Base-by-base conservation (phyloP, 2,888 invertebrate genomes). In the Drosophila prolongata region DNA sequence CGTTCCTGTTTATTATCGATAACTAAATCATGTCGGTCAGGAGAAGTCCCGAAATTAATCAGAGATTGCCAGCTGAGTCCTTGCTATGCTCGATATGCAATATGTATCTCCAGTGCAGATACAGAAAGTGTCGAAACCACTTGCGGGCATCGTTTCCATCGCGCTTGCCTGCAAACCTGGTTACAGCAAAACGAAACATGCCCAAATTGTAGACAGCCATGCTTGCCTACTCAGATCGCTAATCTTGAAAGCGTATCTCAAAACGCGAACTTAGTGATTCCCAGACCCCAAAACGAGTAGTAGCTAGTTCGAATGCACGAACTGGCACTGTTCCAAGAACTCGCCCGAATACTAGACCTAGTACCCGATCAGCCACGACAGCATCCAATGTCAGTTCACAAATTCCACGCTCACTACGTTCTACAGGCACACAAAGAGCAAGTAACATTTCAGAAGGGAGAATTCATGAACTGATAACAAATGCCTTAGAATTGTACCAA, bases 401-500 rank as follows among this genome's bases (percentile, higher is more conserved):
- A 42, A 16, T 9, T 6, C 16, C 8, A 6, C 42, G 16, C 19
- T 38, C n/a, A n/a, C n/a, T n/a, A 38, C 38, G 13, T 13, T 13
- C 38, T 38, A n/a, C 4, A 38, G n/a, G 38, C 6, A 5, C 6
- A 4, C 38, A 38, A 38, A 38, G 38, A n/a, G 13, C n/a, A 4
- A 38, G 13, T 38, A 38, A n/a, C 38, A 38, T 38, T 38, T 38
- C 38, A 38, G 38, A 19, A 19, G 19, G 19, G 19, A 19, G 19
- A 19, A 19, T 19, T 19, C 19, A 19, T 19, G 1, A 19, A 19
- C 19, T 19, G 3, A 42, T 42, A 42, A 9, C 16, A 42, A 42
- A 42, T 42, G 42, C 42, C 9, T 42, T 42, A 16, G 42, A 38
- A 40, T n/a, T 14, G n/a, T 40, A 40, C n/a, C 38, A 38, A 38